phyloP scores from a whole-genome alignment of 2,888 invertebrate species.

The Hirtodrosophila cameraria region DNA sequence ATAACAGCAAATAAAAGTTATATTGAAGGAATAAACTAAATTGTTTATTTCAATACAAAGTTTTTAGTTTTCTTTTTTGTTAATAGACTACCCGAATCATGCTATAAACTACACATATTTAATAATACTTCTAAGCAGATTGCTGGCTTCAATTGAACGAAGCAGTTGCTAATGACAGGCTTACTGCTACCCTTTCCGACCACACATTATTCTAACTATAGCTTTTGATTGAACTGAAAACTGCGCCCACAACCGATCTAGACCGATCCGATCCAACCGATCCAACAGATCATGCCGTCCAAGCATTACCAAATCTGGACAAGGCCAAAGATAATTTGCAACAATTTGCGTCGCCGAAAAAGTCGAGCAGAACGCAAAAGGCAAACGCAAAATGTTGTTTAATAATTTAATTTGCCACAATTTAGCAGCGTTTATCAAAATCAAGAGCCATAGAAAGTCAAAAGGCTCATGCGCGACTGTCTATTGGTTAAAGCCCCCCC shows the following conservation, averaged over 20 bases:
- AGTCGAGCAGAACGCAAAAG: constrained; percentile 42
- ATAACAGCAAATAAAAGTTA: too few species aligned
- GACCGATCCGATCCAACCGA: constrained; percentile 13
- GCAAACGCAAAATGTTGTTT: constrained; percentile 73
- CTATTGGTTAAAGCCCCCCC: constrained; percentile 1
- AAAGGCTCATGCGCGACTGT: background rate
- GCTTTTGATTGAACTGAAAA: constrained; percentile 26
- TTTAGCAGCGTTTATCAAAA: constrained; percentile 83
- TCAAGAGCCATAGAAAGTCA: constrained; percentile 29
- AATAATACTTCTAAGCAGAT: background rate
- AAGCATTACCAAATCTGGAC: constrained; percentile 69
- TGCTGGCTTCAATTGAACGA: background rate
- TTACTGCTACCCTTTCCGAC: constrained; percentile 17
- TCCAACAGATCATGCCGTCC: constrained; percentile 16
- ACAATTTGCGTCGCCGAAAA: constrained; percentile 70
- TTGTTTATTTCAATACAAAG: too few species aligned
- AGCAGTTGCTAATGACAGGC: constrained; percentile 32
- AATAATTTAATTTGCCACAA: constrained; percentile 84
- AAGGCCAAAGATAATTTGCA: constrained; percentile 79
- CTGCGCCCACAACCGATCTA: constrained; percentile 37
- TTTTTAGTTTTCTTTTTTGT: too few species aligned
- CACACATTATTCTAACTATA: constrained; percentile 44
- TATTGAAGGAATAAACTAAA: too few species aligned
- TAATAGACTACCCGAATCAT: background rate
- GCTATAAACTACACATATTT: background rate